Conservation (phyloP, 2,888 invertebrate species). For the Isoperla grammatica region DNA sequence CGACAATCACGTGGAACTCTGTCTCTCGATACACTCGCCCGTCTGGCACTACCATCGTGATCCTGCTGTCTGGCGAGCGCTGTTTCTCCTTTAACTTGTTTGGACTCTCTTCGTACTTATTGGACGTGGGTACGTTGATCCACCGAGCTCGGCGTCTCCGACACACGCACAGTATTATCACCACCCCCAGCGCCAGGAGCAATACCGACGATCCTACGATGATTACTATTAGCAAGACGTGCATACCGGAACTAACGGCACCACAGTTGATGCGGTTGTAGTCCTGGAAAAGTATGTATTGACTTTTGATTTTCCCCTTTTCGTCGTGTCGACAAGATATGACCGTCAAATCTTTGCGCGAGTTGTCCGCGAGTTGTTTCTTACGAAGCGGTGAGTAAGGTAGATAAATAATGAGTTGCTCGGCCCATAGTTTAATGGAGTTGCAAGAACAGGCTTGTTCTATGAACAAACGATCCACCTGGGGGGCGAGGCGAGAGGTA, state of each 20-base stretch:
- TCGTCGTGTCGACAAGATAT: constrained; percentile 23
- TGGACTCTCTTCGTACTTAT: neutral
- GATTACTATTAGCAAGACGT: constrained; percentile 21
- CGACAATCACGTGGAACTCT: constrained; percentile 79
- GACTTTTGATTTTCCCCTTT: neutral
- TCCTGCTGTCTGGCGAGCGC: constrained; percentile 8
- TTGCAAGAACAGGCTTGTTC: constrained; percentile 56
- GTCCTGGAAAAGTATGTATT: constrained; percentile 21
- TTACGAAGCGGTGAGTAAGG: constrained; percentile 22
- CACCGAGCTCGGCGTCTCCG: constrained; percentile 18
- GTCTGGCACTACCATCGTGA: constrained; percentile 27
- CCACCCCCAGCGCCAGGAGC: constrained; percentile 13
- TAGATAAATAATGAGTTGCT: constrained; percentile 32
- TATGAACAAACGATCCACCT: constrained; percentile 54
- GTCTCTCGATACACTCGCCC: constrained; percentile 73
- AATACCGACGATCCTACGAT: neutral
- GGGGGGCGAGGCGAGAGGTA: constrained; percentile 49
- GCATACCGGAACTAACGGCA: constrained; percentile 13
- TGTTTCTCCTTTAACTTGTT: neutral
- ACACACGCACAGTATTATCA: constrained; percentile 17
- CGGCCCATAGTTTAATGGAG: constrained; percentile 39
- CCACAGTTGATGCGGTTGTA: constrained; percentile 24
- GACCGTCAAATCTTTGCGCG: neutral
- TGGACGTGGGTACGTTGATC: constrained; percentile 25
- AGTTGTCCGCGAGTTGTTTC: neutral